Percentiles rank a stretch among this genome's conserved stretches.
Evolutionary conservation across 2,113 vertebrate species (phyloP).

Genomic region (Cochlearius cochlearius): DNA sequence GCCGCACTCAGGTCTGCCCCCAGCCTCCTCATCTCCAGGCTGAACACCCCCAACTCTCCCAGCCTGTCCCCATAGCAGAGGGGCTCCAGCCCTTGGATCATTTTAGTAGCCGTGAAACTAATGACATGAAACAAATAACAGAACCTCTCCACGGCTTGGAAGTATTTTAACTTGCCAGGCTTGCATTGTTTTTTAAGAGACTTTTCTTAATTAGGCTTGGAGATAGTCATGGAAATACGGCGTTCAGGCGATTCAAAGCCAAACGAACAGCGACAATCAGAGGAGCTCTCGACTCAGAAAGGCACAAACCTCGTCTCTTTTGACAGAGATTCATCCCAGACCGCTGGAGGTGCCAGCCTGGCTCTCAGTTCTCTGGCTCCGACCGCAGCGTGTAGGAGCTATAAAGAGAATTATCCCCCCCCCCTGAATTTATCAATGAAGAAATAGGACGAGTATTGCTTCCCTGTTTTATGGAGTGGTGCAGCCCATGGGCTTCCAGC

Average conservation of each 20-base stretch:
- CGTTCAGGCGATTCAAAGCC: fast-evolving
- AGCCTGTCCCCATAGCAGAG: no score
- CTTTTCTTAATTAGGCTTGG: background rate
- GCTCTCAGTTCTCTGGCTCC: background rate
- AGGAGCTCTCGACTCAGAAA: background rate
- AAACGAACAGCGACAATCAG: background rate
- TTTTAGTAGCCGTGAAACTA: no score
- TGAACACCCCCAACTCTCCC: no score
- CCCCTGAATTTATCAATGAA: background rate
- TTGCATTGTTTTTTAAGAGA: background rate
- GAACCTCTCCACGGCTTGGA: background rate
- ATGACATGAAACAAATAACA: background rate
- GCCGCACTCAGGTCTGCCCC: no score
- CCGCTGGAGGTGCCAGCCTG: background rate
- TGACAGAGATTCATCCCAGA: background rate
- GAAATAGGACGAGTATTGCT: fast-evolving
- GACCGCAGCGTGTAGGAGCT: background rate
- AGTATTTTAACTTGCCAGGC: background rate
- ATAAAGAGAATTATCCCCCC: background rate
- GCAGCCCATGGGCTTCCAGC: background rate
- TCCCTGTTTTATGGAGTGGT: background rate
- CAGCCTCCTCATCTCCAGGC: no score
- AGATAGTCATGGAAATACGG: background rate
- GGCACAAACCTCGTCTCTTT: background rate
- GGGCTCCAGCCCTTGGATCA: no score